phyloP scores from a whole-genome alignment of 2,888 invertebrate genomes.

The Noctua janthe region DNA sequence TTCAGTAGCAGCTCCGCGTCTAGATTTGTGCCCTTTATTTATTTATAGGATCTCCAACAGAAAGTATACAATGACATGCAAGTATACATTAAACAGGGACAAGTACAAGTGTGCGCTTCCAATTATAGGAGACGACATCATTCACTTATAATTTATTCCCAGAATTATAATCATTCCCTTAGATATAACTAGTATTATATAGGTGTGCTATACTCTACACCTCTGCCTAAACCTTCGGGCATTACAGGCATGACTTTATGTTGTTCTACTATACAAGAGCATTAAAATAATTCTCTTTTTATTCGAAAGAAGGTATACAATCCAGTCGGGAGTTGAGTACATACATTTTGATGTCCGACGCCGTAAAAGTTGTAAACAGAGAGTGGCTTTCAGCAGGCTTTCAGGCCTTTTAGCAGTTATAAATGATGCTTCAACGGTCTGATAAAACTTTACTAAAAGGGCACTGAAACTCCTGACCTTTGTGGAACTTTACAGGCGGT shows the following conservation, averaged over 20 bases:
- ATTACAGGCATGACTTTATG: background rate
- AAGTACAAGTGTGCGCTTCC: too few species aligned
- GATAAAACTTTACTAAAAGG: conserved; percentile 47
- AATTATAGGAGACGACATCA: too few species aligned
- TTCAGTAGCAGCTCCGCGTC: background rate
- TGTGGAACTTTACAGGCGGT: background rate
- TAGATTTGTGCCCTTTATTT: background rate
- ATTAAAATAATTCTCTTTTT: conserved; percentile 14
- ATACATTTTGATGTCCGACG: conserved; percentile 42
- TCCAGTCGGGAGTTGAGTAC: conserved; percentile 6
- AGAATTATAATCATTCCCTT: too few species aligned
- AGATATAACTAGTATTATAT: background rate
- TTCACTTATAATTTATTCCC: too few species aligned
- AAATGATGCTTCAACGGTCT: conserved; percentile 40
- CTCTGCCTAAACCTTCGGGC: background rate
- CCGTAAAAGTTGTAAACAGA: conserved; percentile 43
- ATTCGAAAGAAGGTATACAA: background rate
- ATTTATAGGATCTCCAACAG: too few species aligned
- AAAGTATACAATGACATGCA: too few species aligned
- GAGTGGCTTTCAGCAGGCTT: conserved; percentile 54
- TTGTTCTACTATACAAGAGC: background rate
- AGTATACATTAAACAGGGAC: too few species aligned
- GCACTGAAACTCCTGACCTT: conserved; percentile 10
- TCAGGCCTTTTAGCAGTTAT: conserved; percentile 49
- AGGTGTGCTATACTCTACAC: background rate